Conservation (phyloP, 1,140 invertebrate genomes). For the Solenopsis invicta region DNA sequence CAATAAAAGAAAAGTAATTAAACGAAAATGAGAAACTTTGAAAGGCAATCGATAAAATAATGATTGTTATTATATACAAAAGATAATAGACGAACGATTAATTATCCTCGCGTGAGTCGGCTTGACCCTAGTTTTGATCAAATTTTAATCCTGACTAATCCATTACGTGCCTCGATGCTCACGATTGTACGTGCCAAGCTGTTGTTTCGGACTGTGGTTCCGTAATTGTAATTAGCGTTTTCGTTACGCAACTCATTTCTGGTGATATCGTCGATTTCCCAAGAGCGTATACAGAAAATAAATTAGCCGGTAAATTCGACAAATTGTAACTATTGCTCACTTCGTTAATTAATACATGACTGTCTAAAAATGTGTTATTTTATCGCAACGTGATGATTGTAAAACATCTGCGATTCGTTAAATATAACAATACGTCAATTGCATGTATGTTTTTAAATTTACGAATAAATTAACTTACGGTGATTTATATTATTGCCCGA, state of each 20-base stretch:
- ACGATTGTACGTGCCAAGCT: constrained; percentile 43
- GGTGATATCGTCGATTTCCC: constrained; percentile 47
- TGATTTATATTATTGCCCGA: neutral
- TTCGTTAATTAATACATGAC: constrained; percentile 46
- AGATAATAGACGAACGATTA: constrained; percentile 27
- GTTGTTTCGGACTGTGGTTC: constrained; percentile 35
- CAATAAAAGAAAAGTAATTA: neutral
- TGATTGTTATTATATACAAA: neutral
- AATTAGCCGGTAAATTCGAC: constrained; percentile 24
- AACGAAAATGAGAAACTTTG: neutral
- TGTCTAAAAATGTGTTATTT: constrained; percentile 16
- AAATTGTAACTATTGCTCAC: constrained; percentile 24
- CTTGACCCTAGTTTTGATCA: constrained; percentile 41
- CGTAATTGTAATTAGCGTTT: constrained; percentile 66
- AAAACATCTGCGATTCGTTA: constrained; percentile 33
- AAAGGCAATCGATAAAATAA: constrained; percentile 2
- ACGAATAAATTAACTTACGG: constrained; percentile 24
- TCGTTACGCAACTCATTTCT: constrained; percentile 40
- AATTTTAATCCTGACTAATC: constrained; percentile 66
- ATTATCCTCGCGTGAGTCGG: constrained; percentile 51
- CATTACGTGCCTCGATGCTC: constrained; percentile 51
- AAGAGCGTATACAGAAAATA: constrained; percentile 46
- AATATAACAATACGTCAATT: constrained; percentile 13
- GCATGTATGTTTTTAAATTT: neutral
- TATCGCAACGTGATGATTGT: neutral